These are phyloP conservation scores for Brachypteracias leptosomus DNA, from an alignment of 2,113 vertebrate genomes.

Conservation along the genomic window DNA sequence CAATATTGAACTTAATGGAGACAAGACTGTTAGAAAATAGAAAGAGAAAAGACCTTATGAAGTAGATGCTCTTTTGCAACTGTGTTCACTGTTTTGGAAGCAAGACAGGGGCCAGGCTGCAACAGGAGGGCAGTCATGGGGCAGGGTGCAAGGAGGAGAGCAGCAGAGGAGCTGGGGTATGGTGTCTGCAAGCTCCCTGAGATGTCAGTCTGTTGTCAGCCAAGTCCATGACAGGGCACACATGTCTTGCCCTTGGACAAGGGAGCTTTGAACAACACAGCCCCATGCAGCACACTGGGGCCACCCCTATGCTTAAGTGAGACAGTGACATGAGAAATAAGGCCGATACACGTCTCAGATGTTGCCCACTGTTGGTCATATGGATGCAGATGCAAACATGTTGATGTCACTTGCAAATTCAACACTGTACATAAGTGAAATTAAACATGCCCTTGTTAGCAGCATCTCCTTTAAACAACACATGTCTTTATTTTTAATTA, in stretches of 20 bases:
- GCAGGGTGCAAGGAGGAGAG: neutral
- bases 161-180: neutral
- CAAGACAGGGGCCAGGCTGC: neutral
- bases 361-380: accelerated
- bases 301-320: neutral
- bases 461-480: neutral
- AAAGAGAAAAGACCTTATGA: neutral
- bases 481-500: neutral
- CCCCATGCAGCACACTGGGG: neutral
- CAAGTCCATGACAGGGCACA: accelerated
- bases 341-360: neutral
- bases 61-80: neutral
- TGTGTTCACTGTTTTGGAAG: accelerated
- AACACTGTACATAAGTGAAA: neutral
- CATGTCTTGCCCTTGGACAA: neutral
- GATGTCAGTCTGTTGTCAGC: neutral
- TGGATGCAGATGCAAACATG: neutral
- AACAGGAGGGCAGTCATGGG: neutral
- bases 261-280: neutral
- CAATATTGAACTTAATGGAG: neutral
- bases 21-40: neutral
- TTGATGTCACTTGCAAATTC: neutral
- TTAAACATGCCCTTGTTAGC: neutral
- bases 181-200: neutral
- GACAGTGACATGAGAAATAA: neutral